phyloP scores from a whole-genome alignment of 2,888 invertebrate species.

The Cyclophora punctaria region DNA sequence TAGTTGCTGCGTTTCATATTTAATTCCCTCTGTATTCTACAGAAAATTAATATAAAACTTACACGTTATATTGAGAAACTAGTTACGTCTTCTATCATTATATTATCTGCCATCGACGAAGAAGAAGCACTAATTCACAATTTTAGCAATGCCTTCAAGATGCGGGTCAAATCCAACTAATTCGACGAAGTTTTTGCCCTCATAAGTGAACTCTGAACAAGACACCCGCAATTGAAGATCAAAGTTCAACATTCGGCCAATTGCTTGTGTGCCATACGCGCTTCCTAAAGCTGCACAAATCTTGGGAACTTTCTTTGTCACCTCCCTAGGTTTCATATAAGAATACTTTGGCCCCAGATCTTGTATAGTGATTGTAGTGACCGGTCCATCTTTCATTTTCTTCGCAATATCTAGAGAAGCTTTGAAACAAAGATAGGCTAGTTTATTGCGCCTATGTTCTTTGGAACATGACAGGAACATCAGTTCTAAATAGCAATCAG shows the following conservation, averaged over 20 bases:
- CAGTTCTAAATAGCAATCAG: background rate
- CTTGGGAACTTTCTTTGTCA: background rate
- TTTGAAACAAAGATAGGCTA: conserved; percentile 68
- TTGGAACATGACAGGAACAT: background rate
- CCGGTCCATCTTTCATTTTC: conserved; percentile 44
- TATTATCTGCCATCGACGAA: no score
- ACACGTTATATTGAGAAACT: no score
- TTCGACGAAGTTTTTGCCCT: background rate
- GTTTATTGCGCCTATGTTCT: conserved; percentile 59
- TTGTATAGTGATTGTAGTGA: conserved; percentile 28
- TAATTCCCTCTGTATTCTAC: no score
- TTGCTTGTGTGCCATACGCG: background rate
- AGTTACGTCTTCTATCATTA: no score
- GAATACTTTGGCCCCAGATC: conserved; percentile 49
- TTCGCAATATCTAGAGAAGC: conserved; percentile 68
- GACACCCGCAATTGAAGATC: background rate
- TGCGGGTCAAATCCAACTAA: background rate
- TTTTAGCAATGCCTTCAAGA: background rate
- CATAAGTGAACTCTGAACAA: background rate
- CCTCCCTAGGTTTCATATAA: conserved; percentile 16
- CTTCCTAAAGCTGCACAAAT: background rate
- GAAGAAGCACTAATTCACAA: no score
- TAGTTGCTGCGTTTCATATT: no score
- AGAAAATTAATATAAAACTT: no score
- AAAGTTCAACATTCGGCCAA: background rate